A percentile compares a stretch with the other conserved stretches of the same genome.
Conservation (phyloP, 2,113 vertebrate genomes). For the Perca fluviatilis region DNA sequence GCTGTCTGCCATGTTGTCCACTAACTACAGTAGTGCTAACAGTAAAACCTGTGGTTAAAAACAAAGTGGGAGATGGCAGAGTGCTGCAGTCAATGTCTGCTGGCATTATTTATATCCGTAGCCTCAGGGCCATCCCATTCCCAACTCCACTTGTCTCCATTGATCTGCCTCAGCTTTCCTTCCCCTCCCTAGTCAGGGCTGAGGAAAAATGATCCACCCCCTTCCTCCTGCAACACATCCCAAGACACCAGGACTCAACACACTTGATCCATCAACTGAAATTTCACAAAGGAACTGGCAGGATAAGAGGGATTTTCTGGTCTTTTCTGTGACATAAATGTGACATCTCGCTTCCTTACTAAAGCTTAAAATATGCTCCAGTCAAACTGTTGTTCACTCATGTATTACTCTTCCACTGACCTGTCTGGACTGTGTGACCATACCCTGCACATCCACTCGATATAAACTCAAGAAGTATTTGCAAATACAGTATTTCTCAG, state of each 20-base stretch:
- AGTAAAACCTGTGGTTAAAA: slow-evolving; percentile 44
- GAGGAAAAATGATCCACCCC: slow-evolving; percentile 59
- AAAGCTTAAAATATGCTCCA: slow-evolving; percentile 19
- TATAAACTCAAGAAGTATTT: background rate
- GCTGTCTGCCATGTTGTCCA: background rate
- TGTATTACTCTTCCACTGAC: slow-evolving; percentile 10
- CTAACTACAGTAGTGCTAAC: slow-evolving; percentile 15
- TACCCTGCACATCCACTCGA: background rate
- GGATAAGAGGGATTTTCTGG: slow-evolving; percentile 42
- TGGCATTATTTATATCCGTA: slow-evolving; percentile 72
- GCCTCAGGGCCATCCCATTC: slow-evolving; percentile 73
- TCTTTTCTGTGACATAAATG: slow-evolving; percentile 48
- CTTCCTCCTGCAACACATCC: slow-evolving; percentile 58
- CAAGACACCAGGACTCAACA: slow-evolving; percentile 55
- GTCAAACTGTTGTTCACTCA: background rate
- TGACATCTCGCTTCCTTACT: slow-evolving; percentile 10
- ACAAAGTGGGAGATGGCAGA: slow-evolving; percentile 46
- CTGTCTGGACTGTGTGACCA: slow-evolving; percentile 17
- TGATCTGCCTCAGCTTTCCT: slow-evolving; percentile 66
- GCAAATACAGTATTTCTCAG: background rate
- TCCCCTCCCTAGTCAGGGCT: slow-evolving; percentile 7
- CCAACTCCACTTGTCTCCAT: slow-evolving; percentile 72
- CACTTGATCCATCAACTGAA: slow-evolving; percentile 59
- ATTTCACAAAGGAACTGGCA: slow-evolving; percentile 46
- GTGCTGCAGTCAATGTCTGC: slow-evolving; percentile 64